These are phyloP conservation scores for Micromussa lordhowensis DNA, from an alignment of 92 coral and sea anemone genomes.

Conservation along the genomic window DNA sequence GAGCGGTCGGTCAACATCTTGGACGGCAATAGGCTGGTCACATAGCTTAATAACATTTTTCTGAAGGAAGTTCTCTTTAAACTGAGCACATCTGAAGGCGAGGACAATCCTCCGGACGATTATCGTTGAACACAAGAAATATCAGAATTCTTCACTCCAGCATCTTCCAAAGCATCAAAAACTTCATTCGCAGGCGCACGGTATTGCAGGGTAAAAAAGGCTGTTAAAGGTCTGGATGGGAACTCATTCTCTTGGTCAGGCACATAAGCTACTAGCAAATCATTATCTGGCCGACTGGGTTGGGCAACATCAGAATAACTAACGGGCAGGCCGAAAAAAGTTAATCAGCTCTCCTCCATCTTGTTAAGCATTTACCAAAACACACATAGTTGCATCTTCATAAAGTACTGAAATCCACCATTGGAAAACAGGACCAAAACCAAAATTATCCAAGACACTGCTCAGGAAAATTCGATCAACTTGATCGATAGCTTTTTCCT, in stretches of 20 bases:
- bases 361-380: too few species aligned
- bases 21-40: neutral
- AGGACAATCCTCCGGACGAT: neutral
- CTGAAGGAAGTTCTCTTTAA: neutral
- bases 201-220: neutral
- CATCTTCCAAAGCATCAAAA: neutral
- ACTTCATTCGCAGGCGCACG: neutral
- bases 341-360: too few species aligned
- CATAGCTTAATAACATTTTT: neutral
- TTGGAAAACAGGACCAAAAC: too few species aligned
- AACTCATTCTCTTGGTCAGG: neutral
- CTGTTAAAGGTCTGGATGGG: neutral
- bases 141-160: neutral
- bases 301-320: too few species aligned
- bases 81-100: neutral
- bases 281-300: neutral
- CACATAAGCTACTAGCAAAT: neutral
- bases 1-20: conserved; percentile 27
- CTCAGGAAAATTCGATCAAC: too few species aligned
- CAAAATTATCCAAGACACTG: too few species aligned
- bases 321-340: too few species aligned
- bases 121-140: neutral
- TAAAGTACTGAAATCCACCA: too few species aligned
- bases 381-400: too few species aligned
- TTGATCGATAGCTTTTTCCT: too few species aligned